A percentile compares a stretch with the other conserved stretches of the same genome.
Conservation (phyloP, 2,113 vertebrate species). For the Myiopsitta monachus region DNA sequence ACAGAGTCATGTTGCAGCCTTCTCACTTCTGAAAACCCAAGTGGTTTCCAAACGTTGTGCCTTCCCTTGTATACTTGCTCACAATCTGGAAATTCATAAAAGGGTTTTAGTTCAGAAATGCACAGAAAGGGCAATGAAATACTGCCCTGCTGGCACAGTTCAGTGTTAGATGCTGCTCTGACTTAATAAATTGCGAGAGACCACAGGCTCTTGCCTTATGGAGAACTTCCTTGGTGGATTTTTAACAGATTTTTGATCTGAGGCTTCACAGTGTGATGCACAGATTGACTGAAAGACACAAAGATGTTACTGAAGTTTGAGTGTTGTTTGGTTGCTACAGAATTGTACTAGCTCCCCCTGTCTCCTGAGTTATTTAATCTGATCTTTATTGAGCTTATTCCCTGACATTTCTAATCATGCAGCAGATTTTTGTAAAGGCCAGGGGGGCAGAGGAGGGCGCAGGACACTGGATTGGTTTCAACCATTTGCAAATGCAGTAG, state of each 20-base stretch:
- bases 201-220: background rate
- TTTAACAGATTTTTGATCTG: conserved; percentile 5
- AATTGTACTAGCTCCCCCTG: background rate
- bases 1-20: background rate
- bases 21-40: background rate
- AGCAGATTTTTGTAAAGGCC: background rate
- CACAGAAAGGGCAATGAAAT: background rate
- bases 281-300: background rate
- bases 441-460: background rate
- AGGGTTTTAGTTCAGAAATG: background rate
- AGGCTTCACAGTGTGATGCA: background rate
- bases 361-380: background rate
- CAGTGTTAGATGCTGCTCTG: background rate
- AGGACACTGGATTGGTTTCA: background rate
- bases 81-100: background rate
- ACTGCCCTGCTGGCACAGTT: background rate
- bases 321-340: background rate
- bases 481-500: background rate
- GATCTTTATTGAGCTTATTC: background rate
- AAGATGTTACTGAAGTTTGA: background rate
- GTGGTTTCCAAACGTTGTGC: background rate
- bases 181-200: background rate
- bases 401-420: background rate
- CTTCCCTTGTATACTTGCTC: background rate
- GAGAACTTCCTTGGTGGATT: background rate